These are phyloP conservation scores for Poecilobothrus nobilitatus DNA, from an alignment of 2,888 invertebrate genomes.

Conservation along the genomic window DNA sequence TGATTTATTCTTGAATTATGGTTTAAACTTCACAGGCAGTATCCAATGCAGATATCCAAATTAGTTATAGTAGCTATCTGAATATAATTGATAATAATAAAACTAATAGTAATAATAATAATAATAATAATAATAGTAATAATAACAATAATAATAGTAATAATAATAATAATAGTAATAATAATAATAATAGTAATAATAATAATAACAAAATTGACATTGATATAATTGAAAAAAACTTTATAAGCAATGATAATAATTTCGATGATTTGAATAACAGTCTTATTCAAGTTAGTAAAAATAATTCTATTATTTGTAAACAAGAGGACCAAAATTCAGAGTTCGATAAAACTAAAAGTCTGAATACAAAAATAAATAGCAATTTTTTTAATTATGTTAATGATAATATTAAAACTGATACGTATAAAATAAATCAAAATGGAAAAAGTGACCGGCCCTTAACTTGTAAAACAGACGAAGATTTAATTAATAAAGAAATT, in stretches of 20 bases:
- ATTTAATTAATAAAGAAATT: neutral
- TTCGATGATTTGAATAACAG: neutral
- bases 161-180: neutral
- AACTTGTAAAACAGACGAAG: neutral
- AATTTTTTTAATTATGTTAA: no score
- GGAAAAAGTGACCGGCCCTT: neutral
- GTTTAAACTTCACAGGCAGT: slow-evolving; percentile 21
- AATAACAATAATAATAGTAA: slow-evolving; percentile 2
- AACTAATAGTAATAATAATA: slow-evolving; percentile 20
- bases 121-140: slow-evolving; percentile 9
- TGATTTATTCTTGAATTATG: neutral
- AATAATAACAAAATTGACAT: slow-evolving; percentile 14
- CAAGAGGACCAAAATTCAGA: neutral
- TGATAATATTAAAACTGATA: neutral
- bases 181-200: slow-evolving; percentile 14
- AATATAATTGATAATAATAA: slow-evolving; percentile 22
- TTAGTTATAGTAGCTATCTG: slow-evolving; percentile 17
- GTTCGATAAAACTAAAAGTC: no score
- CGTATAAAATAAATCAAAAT: neutral
- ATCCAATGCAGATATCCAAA: slow-evolving; percentile 21
- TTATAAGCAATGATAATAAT: slow-evolving; percentile 8
- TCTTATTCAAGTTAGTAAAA: neutral
- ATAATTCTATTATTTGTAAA: neutral
- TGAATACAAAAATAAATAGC: no score
- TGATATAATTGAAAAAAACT: slow-evolving; percentile 1